Conservation (phyloP, 2,113 vertebrate genomes). For the Hyaena hyaena region DNA sequence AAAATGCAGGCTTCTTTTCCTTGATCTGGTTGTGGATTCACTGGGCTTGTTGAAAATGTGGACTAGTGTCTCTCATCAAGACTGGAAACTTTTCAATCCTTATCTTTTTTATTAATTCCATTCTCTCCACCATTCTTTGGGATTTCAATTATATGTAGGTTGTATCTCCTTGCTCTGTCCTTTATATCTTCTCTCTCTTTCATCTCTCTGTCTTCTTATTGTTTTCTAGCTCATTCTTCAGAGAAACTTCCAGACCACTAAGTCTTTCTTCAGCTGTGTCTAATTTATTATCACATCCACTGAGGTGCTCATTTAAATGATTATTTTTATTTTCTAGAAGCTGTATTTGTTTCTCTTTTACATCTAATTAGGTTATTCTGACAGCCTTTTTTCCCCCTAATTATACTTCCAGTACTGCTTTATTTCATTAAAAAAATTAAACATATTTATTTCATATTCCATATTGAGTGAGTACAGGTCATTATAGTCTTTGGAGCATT, state of each 20-base stretch:
- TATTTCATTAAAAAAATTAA: slow-evolving; percentile 10
- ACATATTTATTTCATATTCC: neutral
- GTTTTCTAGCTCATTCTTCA: slow-evolving; percentile 33
- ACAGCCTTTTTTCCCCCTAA: neutral
- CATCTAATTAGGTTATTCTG: neutral
- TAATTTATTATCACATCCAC: neutral
- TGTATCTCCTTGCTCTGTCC: neutral
- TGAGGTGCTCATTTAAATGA: neutral
- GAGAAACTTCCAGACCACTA: neutral
- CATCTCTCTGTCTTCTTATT: neutral
- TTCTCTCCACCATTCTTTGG: neutral
- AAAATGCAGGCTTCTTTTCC: neutral
- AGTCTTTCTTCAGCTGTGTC: neutral
- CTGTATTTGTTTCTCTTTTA: neutral
- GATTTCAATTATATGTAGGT: neutral
- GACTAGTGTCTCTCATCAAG: neutral
- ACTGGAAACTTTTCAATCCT: neutral
- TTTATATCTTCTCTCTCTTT: neutral
- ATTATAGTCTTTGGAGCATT: neutral
- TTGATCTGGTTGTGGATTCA: neutral
- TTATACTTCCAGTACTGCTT: neutral
- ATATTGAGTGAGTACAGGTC: neutral
- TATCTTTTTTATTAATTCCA: neutral
- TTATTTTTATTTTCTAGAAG: slow-evolving; percentile 10
- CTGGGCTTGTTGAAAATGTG: neutral